Evolutionary conservation across 2,797 vertebrate species (phyloP).

Genomic region (Cuniculus paca): DNA sequence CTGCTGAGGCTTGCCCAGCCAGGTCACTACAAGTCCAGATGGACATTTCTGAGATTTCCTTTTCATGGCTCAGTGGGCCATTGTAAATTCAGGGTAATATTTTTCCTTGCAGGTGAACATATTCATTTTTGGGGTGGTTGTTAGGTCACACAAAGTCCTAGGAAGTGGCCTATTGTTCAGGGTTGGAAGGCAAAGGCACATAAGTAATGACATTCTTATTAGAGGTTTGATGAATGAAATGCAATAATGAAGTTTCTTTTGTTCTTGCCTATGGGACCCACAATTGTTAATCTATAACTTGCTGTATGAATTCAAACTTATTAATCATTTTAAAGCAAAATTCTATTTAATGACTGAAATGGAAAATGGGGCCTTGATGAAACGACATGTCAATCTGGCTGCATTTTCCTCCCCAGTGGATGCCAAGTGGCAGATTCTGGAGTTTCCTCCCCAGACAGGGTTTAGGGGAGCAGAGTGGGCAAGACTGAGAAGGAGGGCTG

Average conservation of each 20-base stretch:
- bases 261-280: slow-evolving; percentile 86
- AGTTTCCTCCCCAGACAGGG: background rate
- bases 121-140: slow-evolving; percentile 77
- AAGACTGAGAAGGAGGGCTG: background rate
- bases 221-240: slow-evolving; percentile 89
- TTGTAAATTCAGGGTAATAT: slow-evolving; percentile 78
- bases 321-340: slow-evolving; percentile 87
- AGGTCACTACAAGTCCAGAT: slow-evolving; percentile 41
- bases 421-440: background rate
- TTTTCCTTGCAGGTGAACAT: slow-evolving; percentile 78
- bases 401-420: background rate
- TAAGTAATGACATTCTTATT: slow-evolving; percentile 87
- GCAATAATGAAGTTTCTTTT: slow-evolving; percentile 88
- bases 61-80: slow-evolving; percentile 72
- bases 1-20: background rate
- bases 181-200: slow-evolving; percentile 74
- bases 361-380: slow-evolving; percentile 80
- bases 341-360: slow-evolving; percentile 82
- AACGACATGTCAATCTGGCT: slow-evolving; percentile 73
- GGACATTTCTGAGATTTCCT: slow-evolving; percentile 69
- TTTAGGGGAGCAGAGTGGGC: background rate
- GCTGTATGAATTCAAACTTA: slow-evolving; percentile 86
- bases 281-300: slow-evolving; percentile 87
- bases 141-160: slow-evolving; percentile 80
- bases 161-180: slow-evolving; percentile 84